Base-by-base conservation (phyloP, 2,888 invertebrate genomes). In the Ferdinandea cuprea region DNA sequence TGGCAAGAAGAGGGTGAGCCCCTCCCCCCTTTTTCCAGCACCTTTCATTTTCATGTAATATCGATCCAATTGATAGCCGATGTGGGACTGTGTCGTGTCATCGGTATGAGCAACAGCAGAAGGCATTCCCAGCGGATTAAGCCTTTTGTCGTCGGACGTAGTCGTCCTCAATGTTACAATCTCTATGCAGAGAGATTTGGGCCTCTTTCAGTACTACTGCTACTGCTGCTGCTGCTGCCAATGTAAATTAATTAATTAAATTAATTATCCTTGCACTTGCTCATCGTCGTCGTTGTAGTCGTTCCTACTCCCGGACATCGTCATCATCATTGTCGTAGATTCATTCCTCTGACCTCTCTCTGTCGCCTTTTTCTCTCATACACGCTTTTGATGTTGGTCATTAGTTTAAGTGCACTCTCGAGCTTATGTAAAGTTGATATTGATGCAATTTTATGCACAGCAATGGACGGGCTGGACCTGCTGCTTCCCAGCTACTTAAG, bases 391-490 rank as follows among this genome's bases (percentile, higher is more conserved):
- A 74, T 81, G 81, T 71, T 83, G 83, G 83, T 83, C 83, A 83
- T 83, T 83, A 83, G 83, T 73, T 83, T 73, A 83, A 83, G 83
- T 83, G 83, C 83, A 83, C 83, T 83, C 77, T 63, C 72, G 83
- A 83, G 83, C 83, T 83, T 83, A 83, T 83, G 83, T 77, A 83
- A 83, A 83, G 83, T 83, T 83, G 83, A 77, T 83, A 83, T 77
- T 83, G 83, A 83, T 83, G 83, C 77, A 83, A 78, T 83, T 83
- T 83, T 78, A 83, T 83, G 83, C 83, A 78, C 61, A 73, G 83
- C 68, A 78, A 83, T 83, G 83, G 77, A 73, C 80, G 19, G 30
- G 13, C 32, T 71, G 61, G 63, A 66, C 56, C 11, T 19, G 35
- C 54, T 35, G n/a, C n/a, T 61, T 32, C 48, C 42, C 56, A 46